Evolutionary conservation across 2,888 invertebrate species (phyloP).

Genomic region (Acanthacorydalis orientalis): DNA sequence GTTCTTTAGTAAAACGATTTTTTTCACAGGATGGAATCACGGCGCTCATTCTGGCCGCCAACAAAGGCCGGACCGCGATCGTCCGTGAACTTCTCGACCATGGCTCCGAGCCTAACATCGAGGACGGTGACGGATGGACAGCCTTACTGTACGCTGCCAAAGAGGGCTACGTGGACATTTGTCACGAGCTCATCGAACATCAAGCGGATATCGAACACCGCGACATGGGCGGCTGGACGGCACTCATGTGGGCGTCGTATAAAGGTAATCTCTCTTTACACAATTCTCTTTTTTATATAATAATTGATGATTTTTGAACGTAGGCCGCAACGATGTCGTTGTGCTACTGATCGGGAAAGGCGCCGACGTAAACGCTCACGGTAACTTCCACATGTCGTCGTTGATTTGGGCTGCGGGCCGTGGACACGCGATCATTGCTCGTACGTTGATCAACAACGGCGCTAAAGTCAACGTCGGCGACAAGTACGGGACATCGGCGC

Average conservation of each 20-base stretch:
- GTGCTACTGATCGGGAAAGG: conserved; percentile 63
- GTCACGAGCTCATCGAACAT: conserved; percentile 65
- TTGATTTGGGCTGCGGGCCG: conserved; percentile 92
- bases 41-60: conserved; percentile 80
- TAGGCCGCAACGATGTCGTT: conserved; percentile 39
- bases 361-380: conserved; percentile 89
- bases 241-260: conserved; percentile 96
- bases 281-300: too few relatives aligned
- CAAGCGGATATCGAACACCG: conserved; percentile 74
- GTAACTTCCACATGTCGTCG: conserved; percentile 86
- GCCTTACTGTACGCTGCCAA: conserved; percentile 80
- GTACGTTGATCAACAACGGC: conserved; percentile 63
- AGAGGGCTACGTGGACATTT: conserved; percentile 70
- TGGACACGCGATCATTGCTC: conserved; percentile 73
- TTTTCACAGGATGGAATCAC: conserved; percentile 72
- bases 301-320: not conserved
- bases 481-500: conserved; percentile 90
- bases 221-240: conserved; percentile 91
- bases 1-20: not conserved
- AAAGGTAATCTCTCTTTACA: conserved; percentile 43
- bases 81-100: conserved; percentile 71
- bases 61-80: conserved; percentile 68
- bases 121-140: conserved; percentile 89
- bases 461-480: conserved; percentile 93
- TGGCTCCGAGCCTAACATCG: conserved; percentile 82